Evolutionary conservation across 2,797 vertebrate species (phyloP).

Genomic region (Neoniphon sammara): DNA sequence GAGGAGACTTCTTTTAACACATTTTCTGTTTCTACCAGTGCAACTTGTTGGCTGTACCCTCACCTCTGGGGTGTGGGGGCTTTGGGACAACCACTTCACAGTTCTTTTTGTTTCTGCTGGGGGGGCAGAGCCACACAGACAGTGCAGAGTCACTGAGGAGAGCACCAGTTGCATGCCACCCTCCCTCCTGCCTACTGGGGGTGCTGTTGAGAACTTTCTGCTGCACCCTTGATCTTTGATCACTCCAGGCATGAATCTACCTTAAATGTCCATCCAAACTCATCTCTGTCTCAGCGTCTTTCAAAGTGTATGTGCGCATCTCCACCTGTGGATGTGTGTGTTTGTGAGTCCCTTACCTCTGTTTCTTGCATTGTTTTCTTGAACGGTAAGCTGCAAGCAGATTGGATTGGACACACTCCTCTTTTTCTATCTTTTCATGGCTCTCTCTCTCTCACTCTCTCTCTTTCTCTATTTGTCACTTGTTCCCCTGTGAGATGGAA

Average conservation of each 20-base stretch:
- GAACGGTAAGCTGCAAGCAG: conserved; percentile 63
- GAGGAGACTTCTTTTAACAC: conserved; percentile 76
- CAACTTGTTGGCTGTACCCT: conserved; percentile 76
- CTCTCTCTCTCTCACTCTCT: conserved; percentile 51
- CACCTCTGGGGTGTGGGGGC: conserved; percentile 67
- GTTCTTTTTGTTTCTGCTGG: conserved; percentile 69
- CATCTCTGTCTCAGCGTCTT: conserved; percentile 75
- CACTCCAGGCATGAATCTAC: conserved; percentile 75
- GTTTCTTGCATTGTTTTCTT: conserved; percentile 71
- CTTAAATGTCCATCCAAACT: conserved; percentile 66
- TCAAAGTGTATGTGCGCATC: conserved; percentile 68
- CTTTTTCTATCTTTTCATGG: conserved; percentile 58
- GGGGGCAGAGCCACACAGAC: conserved; percentile 69
- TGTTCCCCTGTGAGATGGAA: conserved; percentile 72
- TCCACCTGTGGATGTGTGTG: conserved; percentile 70
- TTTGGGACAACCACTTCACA: conserved; percentile 75
- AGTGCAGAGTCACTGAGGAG: conserved; percentile 74
- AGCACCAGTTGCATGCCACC: conserved; percentile 80
- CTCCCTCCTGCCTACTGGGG: conserved; percentile 71
- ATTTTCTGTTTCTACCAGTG: conserved; percentile 83
- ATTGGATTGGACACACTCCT: conserved; percentile 67
- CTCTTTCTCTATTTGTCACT: conserved; percentile 62
- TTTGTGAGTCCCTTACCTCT: conserved; percentile 66
- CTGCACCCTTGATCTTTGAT: conserved; percentile 74
- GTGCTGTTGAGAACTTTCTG: conserved; percentile 71